Base-by-base conservation (phyloP, 2,888 invertebrate species). In the Melipona beecheii region DNA sequence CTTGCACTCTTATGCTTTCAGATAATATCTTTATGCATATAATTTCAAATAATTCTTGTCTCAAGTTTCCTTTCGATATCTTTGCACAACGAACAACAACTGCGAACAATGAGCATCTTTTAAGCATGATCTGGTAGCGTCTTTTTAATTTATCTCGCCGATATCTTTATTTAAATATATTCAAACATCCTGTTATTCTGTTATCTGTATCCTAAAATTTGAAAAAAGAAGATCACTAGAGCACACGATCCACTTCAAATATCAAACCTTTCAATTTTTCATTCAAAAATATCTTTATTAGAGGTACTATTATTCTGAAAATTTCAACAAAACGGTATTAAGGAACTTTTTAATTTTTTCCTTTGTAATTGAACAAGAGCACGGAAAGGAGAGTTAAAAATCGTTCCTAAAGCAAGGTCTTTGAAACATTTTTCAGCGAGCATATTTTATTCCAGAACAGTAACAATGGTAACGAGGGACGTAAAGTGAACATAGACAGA, bases 391-490 rank as follows among this genome's bases (percentile, higher is more conserved):
- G 13, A 21, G 31, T 50, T 21, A 68, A 36, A 43, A 56, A 56
- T n/a, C 5, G 19, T 36, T 36, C 6, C 36, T 27, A n/a, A 15
- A 43, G 27, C 27, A 60, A 24, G 4, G 4, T 0, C 3, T 49
- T 15, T 3, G 1, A 58, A 31, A 27, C 17, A 50, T 60, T 68
- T 50, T 68, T 36, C 65, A 52, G 19, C n/a, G 60, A 50, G 49
- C 24, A 52, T 62, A 62, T 71, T 52, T 36, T 36, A 56, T 56
- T 24, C 15, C 2, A 2, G 2, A 24, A 49, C 49, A n/a, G 74
- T 52, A 50, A 62, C 43, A 75, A 43, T 15, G 21, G 65, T 58
- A 36, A 74, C 58, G 19, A 43, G 49, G 75, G 19, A 24, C 31
- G n/a, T 15, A n/a, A 75, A 24, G 24, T 62, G 73, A 52, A 56